Conservation (phyloP, 2,888 invertebrate genomes). For the Noctua janthina region DNA sequence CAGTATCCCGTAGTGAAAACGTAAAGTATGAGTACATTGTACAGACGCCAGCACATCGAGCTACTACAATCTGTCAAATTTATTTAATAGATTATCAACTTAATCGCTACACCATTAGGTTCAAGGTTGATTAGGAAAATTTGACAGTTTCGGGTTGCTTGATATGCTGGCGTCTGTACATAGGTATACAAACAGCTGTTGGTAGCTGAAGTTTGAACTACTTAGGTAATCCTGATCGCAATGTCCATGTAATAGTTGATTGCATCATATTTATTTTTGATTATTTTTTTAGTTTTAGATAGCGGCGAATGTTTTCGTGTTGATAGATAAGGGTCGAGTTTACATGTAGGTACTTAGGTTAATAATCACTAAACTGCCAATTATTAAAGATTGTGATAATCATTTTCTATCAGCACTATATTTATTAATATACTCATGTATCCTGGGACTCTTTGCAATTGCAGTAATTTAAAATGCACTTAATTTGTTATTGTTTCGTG, state of each 20-base stretch:
- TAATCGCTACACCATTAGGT: too few species aligned
- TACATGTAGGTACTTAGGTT: slow-evolving; percentile 19
- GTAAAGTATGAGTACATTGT: neutral
- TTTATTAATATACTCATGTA: neutral
- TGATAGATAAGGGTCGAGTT: slow-evolving; percentile 15
- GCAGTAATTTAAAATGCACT: slow-evolving; percentile 2
- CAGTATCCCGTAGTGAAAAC: too few species aligned
- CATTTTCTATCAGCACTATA: slow-evolving; percentile 13
- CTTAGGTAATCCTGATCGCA: neutral
- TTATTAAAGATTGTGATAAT: slow-evolving; percentile 31
- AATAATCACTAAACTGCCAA: slow-evolving; percentile 22
- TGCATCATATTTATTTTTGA: neutral
- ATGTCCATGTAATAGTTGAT: neutral
- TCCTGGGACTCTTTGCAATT: slow-evolving; percentile 13
- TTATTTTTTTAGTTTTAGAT: neutral
- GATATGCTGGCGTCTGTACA: neutral
- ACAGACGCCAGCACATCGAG: neutral
- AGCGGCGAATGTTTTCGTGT: neutral
- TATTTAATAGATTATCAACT: too few species aligned
- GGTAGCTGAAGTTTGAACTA: slow-evolving; percentile 3
- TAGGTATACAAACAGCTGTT: neutral
- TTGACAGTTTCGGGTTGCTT: too few species aligned
- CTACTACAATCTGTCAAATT: too few species aligned
- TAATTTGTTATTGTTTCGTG: slow-evolving; percentile 10
- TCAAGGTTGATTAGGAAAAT: too few species aligned